phyloP scores from a whole-genome alignment of 2,797 vertebrate species.

The Myotis myotis region DNA sequence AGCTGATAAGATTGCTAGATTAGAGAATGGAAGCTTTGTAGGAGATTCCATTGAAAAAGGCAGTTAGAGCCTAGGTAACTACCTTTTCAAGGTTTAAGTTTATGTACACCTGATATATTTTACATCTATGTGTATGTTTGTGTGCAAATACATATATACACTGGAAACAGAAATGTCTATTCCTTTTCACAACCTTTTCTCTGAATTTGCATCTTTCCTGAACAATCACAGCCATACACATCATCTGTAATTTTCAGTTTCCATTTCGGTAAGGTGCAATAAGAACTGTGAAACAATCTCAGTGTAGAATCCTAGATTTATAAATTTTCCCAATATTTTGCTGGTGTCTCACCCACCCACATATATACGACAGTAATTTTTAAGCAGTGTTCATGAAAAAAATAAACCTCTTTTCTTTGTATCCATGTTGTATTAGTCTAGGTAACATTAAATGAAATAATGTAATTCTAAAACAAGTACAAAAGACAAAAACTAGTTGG shows the following conservation, averaged over 20 bases:
- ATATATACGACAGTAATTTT: background rate
- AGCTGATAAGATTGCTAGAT: background rate
- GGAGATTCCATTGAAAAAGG: background rate
- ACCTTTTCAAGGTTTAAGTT: background rate
- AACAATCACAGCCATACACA: background rate
- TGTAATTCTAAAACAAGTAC: background rate
- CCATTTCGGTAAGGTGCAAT: background rate
- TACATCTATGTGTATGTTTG: background rate
- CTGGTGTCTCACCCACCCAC: background rate
- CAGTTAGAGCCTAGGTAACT: background rate
- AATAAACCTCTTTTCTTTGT: background rate
- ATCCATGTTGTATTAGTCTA: background rate
- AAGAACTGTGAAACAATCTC: background rate
- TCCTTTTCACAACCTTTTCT: background rate
- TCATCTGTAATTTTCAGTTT: background rate
- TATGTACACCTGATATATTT: background rate
- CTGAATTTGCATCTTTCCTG: background rate
- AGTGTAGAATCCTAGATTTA: background rate
- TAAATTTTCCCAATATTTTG: background rate
- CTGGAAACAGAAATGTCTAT: background rate
- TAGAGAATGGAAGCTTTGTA: background rate
- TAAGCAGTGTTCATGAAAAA: background rate
- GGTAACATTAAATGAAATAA: conserved; percentile 1
- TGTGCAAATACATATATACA: background rate
- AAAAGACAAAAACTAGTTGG: background rate